phyloP scores from a whole-genome alignment of 2,888 invertebrate species.

The Cataglyphis rosenhaueri region DNA sequence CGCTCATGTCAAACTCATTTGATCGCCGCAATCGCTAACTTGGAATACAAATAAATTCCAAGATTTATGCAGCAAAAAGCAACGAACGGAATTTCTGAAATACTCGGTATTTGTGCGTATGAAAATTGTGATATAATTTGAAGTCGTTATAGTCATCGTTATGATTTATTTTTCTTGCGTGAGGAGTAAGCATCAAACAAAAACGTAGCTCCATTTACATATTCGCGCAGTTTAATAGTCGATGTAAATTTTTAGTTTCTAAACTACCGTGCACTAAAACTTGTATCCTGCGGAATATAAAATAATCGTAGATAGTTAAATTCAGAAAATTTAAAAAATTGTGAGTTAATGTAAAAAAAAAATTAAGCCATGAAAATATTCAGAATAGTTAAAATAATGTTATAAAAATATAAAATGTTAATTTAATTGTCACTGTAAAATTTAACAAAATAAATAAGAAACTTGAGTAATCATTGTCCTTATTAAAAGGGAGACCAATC shows the following conservation, averaged over 20 bases:
- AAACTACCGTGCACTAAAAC: not conserved
- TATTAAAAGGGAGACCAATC: not conserved
- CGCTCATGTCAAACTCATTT: conserved; percentile 39
- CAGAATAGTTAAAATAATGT: not conserved
- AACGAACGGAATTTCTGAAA: not conserved
- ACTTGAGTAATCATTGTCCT: not conserved
- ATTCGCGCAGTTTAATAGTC: not conserved
- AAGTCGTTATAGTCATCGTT: not conserved
- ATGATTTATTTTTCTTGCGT: not conserved
- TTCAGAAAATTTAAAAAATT: not conserved
- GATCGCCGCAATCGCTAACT: not conserved
- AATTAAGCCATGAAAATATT: not conserved
- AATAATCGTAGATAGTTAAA: not conserved
- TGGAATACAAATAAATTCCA: conserved; percentile 26
- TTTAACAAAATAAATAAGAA: conserved; percentile 7
- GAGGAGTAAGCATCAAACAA: not conserved
- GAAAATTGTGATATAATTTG: not conserved
- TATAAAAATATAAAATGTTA: not conserved
- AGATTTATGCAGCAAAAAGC: not conserved
- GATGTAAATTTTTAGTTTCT: not conserved
- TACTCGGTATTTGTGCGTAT: not conserved
- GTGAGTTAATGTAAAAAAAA: not conserved
- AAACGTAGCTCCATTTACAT: not conserved
- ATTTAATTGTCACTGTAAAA: not conserved
- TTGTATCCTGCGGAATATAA: not conserved